phyloP scores from a whole-genome alignment of 2,888 invertebrate genomes.

The Zeuzera pyrina region DNA sequence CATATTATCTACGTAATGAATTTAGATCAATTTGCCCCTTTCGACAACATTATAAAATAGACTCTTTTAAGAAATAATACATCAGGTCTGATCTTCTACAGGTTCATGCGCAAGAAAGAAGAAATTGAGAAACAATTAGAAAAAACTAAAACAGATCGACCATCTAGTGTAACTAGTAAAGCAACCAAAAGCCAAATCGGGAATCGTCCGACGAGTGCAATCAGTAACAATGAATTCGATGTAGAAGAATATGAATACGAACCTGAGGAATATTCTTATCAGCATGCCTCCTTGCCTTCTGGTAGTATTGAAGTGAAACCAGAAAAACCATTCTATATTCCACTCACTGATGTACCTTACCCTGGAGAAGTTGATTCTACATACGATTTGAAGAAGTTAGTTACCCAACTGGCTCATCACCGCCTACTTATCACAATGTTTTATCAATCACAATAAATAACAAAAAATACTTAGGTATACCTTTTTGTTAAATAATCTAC shows the following conservation, averaged over 20 bases:
- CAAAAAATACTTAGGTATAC: too few species aligned
- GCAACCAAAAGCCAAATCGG: constrained; percentile 9
- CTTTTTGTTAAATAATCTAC: too few species aligned
- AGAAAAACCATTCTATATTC: constrained; percentile 38
- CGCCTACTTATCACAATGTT: too few species aligned
- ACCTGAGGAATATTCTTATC: constrained; percentile 33
- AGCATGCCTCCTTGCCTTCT: constrained; percentile 22
- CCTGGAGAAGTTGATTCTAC: constrained; percentile 50
- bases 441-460: too few species aligned
- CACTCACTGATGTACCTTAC: constrained; percentile 51
- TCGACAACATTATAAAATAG: too few species aligned
- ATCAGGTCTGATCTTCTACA: constrained; percentile 10
- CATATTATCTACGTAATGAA: too few species aligned
- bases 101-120: constrained; percentile 44
- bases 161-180: background rate
- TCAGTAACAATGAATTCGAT: constrained; percentile 42
- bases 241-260: constrained; percentile 38
- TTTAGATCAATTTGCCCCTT: too few species aligned
- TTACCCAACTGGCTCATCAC: background rate
- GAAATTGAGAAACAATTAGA: constrained; percentile 38
- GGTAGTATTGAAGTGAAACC: constrained; percentile 25
- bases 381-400: constrained; percentile 48
- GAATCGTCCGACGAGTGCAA: constrained; percentile 7
- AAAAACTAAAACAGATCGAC: constrained; percentile 13
- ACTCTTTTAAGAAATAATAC: background rate